Evolutionary conservation across 2,888 invertebrate genomes (phyloP).

Genomic region (Euplagia quadripunctaria): DNA sequence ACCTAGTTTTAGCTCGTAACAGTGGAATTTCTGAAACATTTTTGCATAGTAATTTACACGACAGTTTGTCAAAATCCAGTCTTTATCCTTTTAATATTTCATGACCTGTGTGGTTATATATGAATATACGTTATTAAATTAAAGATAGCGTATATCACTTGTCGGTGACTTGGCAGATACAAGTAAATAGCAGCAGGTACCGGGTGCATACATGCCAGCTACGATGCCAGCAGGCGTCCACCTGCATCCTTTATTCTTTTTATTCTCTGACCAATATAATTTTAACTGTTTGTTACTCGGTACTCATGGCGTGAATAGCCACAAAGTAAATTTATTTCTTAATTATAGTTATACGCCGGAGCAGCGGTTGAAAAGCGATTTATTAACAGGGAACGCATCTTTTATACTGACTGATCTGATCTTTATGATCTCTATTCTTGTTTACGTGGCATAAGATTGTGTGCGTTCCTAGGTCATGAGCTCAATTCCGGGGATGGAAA

Average conservation of each 20-base stretch:
- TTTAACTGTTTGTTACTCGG: slow-evolving; percentile 10
- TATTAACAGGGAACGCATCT: background rate
- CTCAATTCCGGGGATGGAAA: background rate
- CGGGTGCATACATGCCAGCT: background rate
- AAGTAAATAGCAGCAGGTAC: slow-evolving; percentile 7
- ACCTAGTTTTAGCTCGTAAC: background rate
- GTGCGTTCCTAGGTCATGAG: background rate
- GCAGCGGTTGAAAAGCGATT: background rate
- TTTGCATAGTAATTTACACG: background rate
- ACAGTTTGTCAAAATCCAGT: background rate
- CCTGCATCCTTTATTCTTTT: slow-evolving; percentile 36
- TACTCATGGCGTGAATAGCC: background rate
- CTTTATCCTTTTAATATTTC: background rate
- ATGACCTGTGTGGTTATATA: background rate
- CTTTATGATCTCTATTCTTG: background rate
- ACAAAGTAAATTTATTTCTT: slow-evolving; percentile 6
- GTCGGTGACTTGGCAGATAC: slow-evolving; percentile 7
- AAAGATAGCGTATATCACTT: slow-evolving; percentile 13
- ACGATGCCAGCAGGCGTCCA: slow-evolving; percentile 17
- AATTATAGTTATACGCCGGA: background rate
- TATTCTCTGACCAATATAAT: slow-evolving; percentile 22
- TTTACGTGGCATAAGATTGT: no score
- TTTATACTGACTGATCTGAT: background rate
- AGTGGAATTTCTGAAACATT: background rate
- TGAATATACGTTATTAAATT: slow-evolving; percentile 10